A percentile compares a stretch with the other conserved stretches of the same genome.
Evolutionary conservation across 2,888 invertebrate species (phyloP).

Genomic region (Hedya salicella): DNA sequence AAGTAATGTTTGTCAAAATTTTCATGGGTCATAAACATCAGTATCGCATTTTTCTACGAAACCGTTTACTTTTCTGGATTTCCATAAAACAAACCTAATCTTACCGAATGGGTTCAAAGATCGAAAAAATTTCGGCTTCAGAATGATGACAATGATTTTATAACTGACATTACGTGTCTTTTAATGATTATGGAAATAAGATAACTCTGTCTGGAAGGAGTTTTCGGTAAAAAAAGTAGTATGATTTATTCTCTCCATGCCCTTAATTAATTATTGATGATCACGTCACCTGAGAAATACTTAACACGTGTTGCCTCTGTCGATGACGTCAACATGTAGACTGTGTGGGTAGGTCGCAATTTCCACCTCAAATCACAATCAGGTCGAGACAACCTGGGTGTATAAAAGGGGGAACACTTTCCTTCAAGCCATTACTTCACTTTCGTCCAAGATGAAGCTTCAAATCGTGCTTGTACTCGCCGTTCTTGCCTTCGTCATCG

Average conservation of each 20-base stretch:
- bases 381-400: constrained; percentile 7
- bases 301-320: background rate
- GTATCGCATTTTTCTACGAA: no score
- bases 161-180: no score
- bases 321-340: constrained; percentile 20
- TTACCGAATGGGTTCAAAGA: no score
- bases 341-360: constrained; percentile 23
- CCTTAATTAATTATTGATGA: background rate
- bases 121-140: no score
- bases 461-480: constrained; percentile 10
- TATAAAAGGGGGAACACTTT: constrained; percentile 31
- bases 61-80: no score
- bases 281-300: background rate
- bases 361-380: constrained; percentile 23
- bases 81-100: no score
- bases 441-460: constrained; percentile 35
- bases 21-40: no score
- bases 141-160: no score
- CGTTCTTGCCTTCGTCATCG: constrained; percentile 18
- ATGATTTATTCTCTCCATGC: background rate
- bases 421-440: no score
- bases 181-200: no score
- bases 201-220: no score
- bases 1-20: no score
- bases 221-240: background rate